Base-by-base conservation (phyloP, 2,113 vertebrate species). In the Butorides virescens region DNA sequence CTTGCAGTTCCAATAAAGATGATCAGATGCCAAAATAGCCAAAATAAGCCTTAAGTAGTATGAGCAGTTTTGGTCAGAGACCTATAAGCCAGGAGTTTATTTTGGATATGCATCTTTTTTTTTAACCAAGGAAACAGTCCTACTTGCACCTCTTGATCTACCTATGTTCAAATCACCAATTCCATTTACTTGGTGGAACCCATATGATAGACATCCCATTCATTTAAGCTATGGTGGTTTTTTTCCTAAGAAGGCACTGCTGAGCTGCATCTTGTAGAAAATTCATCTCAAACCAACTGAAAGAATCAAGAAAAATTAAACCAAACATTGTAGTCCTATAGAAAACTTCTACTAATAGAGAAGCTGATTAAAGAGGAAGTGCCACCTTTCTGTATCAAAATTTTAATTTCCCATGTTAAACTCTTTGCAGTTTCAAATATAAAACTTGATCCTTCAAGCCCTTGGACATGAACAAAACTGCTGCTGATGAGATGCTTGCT, bases 1-100 rank as follows among this genome's bases (percentile, higher is more conserved):
- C 92, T 91, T 79, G 76, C 76, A 77, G 50, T 63, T 96, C 65
- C 36, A 92, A 91, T 94, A 91, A 86, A 94, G 96, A 93, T 84
- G 73, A 95, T 62, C 93, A 94, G 72, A 95, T 96, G 74, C 77
- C 90, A 94, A 73, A 62, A 56, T 94, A 93, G 74, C 77, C 90
- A 94, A 73, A 62, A 56, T 94, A 93, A 97, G 68, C 39, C 34
- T 62, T 72, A 88, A 90, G 67, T 53, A 96, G 75, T 74, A 52
- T 19, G 37, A 39, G 81, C 32, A 71, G 73, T 83, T 95, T 55
- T 42, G 72, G 68, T 65, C 76, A 87, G 36, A 90, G 71, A 86
- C 58, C 71, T 47, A 50, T 50, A 92, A 70, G 37, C 77, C 83
- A 34, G 72, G 61, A 67, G 76, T 95, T 95, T 78, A 25, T 88